Base-by-base conservation (phyloP, 2,888 invertebrate genomes). In the Seira ritae region DNA sequence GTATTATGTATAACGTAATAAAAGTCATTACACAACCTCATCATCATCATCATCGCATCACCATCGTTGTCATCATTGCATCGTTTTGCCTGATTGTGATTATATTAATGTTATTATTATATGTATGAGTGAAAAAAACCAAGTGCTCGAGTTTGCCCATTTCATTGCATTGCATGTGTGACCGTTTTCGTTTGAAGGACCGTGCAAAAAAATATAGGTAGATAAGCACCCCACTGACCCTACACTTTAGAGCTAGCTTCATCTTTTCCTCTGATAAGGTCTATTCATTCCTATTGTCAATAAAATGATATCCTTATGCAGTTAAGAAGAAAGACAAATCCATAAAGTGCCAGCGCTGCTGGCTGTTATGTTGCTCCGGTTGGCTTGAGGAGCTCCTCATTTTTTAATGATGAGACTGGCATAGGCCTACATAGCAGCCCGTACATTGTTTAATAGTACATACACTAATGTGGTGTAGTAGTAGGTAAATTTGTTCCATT, bases 161-260 rank as follows among this genome's bases (percentile, higher is more conserved):
- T 50, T 42, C 50, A 66, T 50, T 76, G 50, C 62, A 60, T 31
- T 42, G 69, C 22, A 66, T 76, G 76, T 68, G 77, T 74, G 62
- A 62, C 66, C 72, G 68, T 76, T 76, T 65, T 75, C 70, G 62
- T 70, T 17, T 75, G 75, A 80, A 74, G 74, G 69, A 71, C 46
- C 69, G 73, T 71, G 67, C 71, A 76, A 72, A 71, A 62, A 24
- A 22, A 60, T 12, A n/a, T 31, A 65, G 15, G 31, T 66, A 72
- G 73, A 50, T 20, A 70, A 80, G 69, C 80, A 79, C 67, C 72
- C 72, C 55, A 79, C 79, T 79, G 72, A 79, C 79, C 79, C 79
- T 67, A 67, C 78, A 37, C 19, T 66, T 12, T 12, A 42, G n/a
- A n/a, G n/a, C n/a, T 42, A 50, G 50, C 50, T 31, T 31, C 31